Conservation (phyloP, 2,888 invertebrate species). For the Dasypogon diadema region DNA sequence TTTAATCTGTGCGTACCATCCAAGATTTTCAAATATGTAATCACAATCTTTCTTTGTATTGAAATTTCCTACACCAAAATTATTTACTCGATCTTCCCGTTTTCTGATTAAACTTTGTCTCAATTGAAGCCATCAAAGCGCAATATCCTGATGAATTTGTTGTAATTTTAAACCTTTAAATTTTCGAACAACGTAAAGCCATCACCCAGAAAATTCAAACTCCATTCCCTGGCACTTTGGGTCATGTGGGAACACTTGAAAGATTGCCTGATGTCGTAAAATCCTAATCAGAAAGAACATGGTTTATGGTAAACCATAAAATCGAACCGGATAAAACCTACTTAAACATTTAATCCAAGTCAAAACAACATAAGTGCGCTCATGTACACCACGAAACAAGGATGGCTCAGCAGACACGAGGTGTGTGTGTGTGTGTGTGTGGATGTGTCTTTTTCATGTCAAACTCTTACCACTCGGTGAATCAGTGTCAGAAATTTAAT, state of each 20-base stretch:
- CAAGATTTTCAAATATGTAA: too few relatives aligned
- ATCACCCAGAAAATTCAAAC: background rate
- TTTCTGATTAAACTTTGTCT: too few relatives aligned
- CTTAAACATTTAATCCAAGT: slow-evolving; percentile 23
- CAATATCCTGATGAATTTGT: too few relatives aligned
- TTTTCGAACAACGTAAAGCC: too few relatives aligned
- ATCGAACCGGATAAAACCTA: slow-evolving; percentile 14
- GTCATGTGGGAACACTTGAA: background rate
- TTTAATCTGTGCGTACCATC: too few relatives aligned
- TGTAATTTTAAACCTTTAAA: too few relatives aligned
- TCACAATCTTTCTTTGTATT: too few relatives aligned
- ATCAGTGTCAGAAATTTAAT: slow-evolving; percentile 26
- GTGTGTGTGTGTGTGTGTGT: background rate
- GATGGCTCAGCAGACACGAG: background rate
- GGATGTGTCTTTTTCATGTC: background rate
- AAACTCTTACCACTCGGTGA: background rate
- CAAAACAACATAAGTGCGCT: background rate
- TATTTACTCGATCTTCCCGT: too few relatives aligned
- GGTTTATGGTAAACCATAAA: slow-evolving; percentile 25
- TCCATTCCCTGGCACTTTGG: background rate
- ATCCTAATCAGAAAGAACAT: slow-evolving; percentile 30
- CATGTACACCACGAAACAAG: background rate
- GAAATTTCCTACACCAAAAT: too few relatives aligned
- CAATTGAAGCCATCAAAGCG: too few relatives aligned
- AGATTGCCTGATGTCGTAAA: slow-evolving; percentile 6